These are phyloP conservation scores for Micrasema longulum DNA, from an alignment of 1,140 invertebrate genomes.

Conservation along the genomic window DNA sequence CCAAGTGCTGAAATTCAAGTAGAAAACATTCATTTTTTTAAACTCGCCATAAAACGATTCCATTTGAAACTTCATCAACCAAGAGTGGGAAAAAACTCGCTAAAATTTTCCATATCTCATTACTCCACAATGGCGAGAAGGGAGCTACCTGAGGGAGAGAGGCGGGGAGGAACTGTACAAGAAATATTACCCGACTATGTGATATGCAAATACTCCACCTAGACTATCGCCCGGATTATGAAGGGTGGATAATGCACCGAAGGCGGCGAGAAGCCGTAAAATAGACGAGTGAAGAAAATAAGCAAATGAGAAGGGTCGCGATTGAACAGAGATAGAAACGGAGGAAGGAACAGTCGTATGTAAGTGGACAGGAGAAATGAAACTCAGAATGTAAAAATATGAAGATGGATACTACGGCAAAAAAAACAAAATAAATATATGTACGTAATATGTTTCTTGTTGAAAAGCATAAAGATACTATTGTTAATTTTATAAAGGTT, in stretches of 20 bases:
- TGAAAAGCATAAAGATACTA: no score
- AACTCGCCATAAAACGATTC: constrained; percentile 24
- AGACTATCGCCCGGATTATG: constrained; percentile 46
- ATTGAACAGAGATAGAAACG: constrained; percentile 21
- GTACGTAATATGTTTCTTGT: no score
- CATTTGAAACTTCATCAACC: constrained; percentile 34
- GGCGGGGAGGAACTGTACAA: constrained; percentile 18
- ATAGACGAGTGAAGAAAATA: constrained; percentile 47
- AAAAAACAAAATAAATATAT: no score
- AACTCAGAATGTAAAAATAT: no score
- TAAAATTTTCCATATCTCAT: constrained; percentile 53
- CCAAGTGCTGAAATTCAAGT: constrained; percentile 1
- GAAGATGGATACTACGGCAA: no score
- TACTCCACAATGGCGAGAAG: constrained; percentile 40
- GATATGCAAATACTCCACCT: constrained; percentile 42
- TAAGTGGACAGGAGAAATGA: no score
- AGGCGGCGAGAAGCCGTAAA: constrained; percentile 46
- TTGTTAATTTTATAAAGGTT: no score
- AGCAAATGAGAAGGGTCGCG: constrained; percentile 29
- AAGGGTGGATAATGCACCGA: constrained; percentile 42
- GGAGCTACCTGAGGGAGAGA: constrained; percentile 37
- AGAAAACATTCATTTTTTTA: constrained; percentile 19
- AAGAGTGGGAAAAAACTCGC: constrained; percentile 24
- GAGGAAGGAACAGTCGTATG: neutral
- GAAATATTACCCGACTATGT: constrained; percentile 51